Percentiles rank a stretch among this genome's conserved stretches.
Evolutionary conservation across 1,140 invertebrate genomes (phyloP).

Genomic region (Aphelenchoides avenae): DNA sequence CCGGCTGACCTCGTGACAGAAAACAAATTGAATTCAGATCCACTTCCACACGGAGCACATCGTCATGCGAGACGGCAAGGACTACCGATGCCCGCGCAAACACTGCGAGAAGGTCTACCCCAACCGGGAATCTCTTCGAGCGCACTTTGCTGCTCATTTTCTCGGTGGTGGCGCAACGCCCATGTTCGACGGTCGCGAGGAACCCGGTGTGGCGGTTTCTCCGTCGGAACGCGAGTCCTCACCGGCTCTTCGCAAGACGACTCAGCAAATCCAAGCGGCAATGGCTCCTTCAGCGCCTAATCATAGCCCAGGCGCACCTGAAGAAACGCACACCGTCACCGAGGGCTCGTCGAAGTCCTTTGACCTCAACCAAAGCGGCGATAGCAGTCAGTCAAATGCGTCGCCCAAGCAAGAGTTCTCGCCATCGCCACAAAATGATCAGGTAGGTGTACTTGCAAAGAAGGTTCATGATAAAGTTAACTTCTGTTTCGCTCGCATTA

Average conservation of each 20-base stretch:
- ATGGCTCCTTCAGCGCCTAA: slow-evolving; percentile 25
- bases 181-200: slow-evolving; percentile 6
- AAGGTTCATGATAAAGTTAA: neutral
- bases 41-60: slow-evolving; percentile 43
- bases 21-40: too few species aligned
- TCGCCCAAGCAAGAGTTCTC: too few species aligned
- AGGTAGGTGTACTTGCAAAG: neutral
- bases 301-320: slow-evolving; percentile 36
- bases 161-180: slow-evolving; percentile 33
- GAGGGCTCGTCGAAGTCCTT: neutral
- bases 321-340: slow-evolving; percentile 33
- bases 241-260: neutral
- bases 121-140: slow-evolving; percentile 25
- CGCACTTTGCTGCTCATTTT: slow-evolving; percentile 36
- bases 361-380: too few species aligned
- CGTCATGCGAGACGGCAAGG: slow-evolving; percentile 37
- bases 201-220: slow-evolving; percentile 2
- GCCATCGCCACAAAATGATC: slow-evolving; percentile 11
- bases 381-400: too few species aligned
- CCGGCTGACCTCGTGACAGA: too few species aligned
- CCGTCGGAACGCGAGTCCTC: slow-evolving; percentile 2
- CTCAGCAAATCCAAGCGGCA: slow-evolving; percentile 5
- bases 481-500: neutral
- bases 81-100: slow-evolving; percentile 36
- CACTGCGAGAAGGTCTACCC: slow-evolving; percentile 47